Evolutionary conservation across 2,113 vertebrate species (phyloP).

Genomic region (Taxidea taxus): DNA sequence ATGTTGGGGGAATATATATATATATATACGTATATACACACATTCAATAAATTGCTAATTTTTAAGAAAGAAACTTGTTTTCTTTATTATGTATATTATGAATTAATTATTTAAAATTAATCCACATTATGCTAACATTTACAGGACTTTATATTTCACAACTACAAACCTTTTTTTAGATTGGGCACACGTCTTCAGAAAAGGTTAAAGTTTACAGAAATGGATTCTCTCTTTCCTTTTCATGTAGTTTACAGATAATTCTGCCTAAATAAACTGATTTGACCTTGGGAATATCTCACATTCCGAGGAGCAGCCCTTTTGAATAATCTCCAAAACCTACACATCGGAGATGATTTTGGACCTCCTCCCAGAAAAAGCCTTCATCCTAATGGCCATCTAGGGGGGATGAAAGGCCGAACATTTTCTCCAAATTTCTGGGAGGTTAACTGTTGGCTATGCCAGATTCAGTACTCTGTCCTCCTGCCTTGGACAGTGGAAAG

Average conservation of each 20-base stretch:
- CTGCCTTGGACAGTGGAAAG: constrained; percentile 10
- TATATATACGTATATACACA: background rate
- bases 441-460: constrained; percentile 55
- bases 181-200: constrained; percentile 50
- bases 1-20: background rate
- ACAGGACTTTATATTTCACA: constrained; percentile 13
- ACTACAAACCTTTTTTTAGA: background rate
- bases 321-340: constrained; percentile 76
- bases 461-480: constrained; percentile 31
- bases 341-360: constrained; percentile 78
- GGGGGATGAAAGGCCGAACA: constrained; percentile 40
- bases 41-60: background rate
- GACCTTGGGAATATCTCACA: constrained; percentile 72
- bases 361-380: constrained; percentile 70
- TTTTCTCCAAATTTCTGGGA: constrained; percentile 61
- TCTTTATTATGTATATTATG: background rate
- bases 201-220: constrained; percentile 49
- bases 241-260: constrained; percentile 73
- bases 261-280: constrained; percentile 78
- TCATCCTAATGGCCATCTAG: constrained; percentile 66
- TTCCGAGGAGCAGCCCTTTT: constrained; percentile 70
- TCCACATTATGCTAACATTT: background rate
- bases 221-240: constrained; percentile 66
- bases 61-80: background rate
- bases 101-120: constrained; percentile 42